Base-by-base conservation (phyloP, 2,113 vertebrate genomes). In the Formicarius rufipectus region DNA sequence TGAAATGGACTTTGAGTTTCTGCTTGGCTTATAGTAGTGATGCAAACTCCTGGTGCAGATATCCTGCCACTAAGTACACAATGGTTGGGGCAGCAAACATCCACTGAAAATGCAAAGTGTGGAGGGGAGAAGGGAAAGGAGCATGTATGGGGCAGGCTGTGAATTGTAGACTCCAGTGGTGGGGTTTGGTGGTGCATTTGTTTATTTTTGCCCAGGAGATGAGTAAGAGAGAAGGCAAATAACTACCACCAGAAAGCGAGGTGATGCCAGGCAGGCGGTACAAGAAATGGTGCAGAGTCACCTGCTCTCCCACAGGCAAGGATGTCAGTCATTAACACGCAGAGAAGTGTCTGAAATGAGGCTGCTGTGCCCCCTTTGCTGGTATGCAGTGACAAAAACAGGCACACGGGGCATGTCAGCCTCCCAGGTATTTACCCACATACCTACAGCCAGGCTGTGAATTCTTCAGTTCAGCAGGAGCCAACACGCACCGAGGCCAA, bases 91-190 rank as follows among this genome's bases (percentile, higher is more conserved):
- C 52, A 62, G 82, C 40, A 68, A 71, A 58, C 9, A 7, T 10
- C 12, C 12, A 7, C 67, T 76, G 37, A 20, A 56, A 75, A 35
- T 4, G 35, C 40, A 55, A 49, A 40, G 49, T 56, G 7, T 4
- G 28, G 33, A 23, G 44, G 62, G 25, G n/a, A 24, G 45, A 49
- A 31, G 50, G 55, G 63, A 63, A 40, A 71, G 4, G 17, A 82
- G 44, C 0, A 0, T 7, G 22, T 4, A 2, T 5, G 55, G 71
- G 60, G 49, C 60, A 75, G 31, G 19, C 35, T 58, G 63, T 30
- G 90, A 64, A 49, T 19, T 9, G 30, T 19, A 20, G 42, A 77
- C 49, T 19, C 37, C 2, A 2, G 25, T 9, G 30, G 20, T 16
- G 28, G 25, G 15, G 62, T 71, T 31, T 49, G 14, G 15, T 63